Conservation (phyloP, 1,140 invertebrate genomes). For the Drosophila mojavensis region DNA sequence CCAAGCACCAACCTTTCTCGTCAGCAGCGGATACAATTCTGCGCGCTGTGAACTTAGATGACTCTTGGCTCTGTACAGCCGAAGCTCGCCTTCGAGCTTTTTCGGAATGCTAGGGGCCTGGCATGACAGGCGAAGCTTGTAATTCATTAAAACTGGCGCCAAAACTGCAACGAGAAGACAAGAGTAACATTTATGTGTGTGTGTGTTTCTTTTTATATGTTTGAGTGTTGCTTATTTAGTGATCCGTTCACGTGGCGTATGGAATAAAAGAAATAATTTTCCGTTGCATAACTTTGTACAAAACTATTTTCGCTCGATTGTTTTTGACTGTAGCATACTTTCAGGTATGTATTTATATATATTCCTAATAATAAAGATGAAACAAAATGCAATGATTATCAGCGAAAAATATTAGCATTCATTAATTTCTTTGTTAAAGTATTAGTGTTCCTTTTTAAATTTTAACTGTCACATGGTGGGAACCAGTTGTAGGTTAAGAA, state of each 20-base stretch:
- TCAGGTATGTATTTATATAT: too few species aligned
- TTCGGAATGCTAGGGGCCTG: conserved; percentile 65
- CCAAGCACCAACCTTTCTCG: conserved; percentile 77
- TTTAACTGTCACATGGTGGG: too few species aligned
- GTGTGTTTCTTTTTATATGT: conserved; percentile 9
- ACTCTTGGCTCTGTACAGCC: conserved; percentile 47
- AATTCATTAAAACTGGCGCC: conserved; percentile 72
- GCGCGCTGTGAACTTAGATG: conserved; percentile 49
- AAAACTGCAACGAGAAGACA: conserved; percentile 53
- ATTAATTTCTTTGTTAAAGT: too few species aligned
- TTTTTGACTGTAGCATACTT: background rate
- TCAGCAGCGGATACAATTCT: conserved; percentile 83
- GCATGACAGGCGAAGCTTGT: conserved; percentile 27
- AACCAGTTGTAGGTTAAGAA: background rate
- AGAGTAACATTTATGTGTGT: background rate
- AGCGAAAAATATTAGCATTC: too few species aligned
- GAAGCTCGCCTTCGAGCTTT: conserved; percentile 63
- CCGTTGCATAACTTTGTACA: background rate
- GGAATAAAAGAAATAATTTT: conserved; percentile 1
- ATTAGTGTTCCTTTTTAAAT: too few species aligned
- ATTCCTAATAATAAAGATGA: too few species aligned
- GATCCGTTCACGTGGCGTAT: conserved; percentile 47
- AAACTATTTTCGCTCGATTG: background rate
- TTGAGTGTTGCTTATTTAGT: background rate
- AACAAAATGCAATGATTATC: too few species aligned